Conservation (phyloP, 2,113 vertebrate species). For the Chrysochloris asiatica region DNA sequence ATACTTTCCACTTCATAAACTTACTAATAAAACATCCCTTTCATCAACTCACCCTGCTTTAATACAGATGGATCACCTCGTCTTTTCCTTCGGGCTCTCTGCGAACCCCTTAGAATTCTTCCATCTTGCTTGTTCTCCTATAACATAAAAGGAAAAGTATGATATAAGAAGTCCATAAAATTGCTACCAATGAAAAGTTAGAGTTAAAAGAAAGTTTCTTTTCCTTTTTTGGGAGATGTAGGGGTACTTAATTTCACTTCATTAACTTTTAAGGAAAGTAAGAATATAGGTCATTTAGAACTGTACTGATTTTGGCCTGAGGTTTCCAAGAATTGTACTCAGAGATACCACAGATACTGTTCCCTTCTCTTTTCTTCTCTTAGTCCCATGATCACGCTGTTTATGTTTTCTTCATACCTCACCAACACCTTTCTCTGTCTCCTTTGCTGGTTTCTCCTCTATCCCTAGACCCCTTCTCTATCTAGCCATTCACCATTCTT, state of each 20-base stretch:
- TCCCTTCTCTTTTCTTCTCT: background rate
- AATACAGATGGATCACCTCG: slow-evolving; percentile 87
- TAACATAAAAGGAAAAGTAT: slow-evolving; percentile 56
- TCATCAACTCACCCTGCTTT: slow-evolving; percentile 87
- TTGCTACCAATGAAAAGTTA: background rate
- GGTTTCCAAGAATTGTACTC: background rate
- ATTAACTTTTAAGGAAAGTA: slow-evolving; percentile 10
- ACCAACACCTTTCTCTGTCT: background rate
- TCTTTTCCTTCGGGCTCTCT: slow-evolving; percentile 88
- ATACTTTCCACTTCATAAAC: background rate
- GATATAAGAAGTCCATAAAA: slow-evolving; percentile 40
- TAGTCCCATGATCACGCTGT: no score
- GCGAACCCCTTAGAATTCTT: slow-evolving; percentile 86
- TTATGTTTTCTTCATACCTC: background rate
- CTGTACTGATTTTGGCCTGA: slow-evolving; percentile 50
- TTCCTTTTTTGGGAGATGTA: background rate
- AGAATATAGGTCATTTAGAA: slow-evolving; percentile 35
- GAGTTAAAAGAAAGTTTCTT: no score
- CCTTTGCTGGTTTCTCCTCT: background rate
- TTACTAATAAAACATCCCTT: background rate
- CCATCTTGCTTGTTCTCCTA: slow-evolving; percentile 90
- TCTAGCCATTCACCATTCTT: no score
- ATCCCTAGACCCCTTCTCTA: background rate
- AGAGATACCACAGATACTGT: background rate
- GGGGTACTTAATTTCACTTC: slow-evolving; percentile 27